Base-by-base conservation (phyloP, 2,888 invertebrate species). In the Pseudococcus jackbeardsleyi region DNA sequence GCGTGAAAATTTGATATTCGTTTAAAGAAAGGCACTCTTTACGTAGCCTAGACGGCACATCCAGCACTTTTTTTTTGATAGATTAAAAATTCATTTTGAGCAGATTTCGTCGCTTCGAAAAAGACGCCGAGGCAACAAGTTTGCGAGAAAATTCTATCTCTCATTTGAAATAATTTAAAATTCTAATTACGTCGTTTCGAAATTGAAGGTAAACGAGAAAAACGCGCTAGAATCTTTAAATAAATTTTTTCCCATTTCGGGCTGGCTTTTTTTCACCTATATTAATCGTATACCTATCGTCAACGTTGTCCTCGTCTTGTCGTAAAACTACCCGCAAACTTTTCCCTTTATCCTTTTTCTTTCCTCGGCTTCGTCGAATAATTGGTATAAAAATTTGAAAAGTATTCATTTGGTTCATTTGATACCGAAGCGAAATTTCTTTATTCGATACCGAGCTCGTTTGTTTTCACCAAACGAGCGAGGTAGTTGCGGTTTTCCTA, bases 111-210 rank as follows among this genome's bases (percentile, higher is more conserved):
- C 26, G 26, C 26, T 33, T 1, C 33, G 15, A 72, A 72, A 72
- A 26, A 59, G 59, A 0, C 19, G 59, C 7, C 59, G n/a, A 5
- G 79, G 79, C 79, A 79, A 79, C 79, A 79, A 79, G 79, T 79
- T 79, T 46, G 79, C 79, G 46, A 79, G 79, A 79, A 79, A 79
- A 79, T 79, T 79, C 59, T 33, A 6, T 7, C 59, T 59, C 79
- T 46, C 79, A 79, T 79, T 79, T 33, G 79, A 42, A 79, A 79
- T 79, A 42, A 79, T 79, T 79, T 79, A 79, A 79, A 79, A 79
- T 79, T 79, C 79, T 79, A 79, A 79, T 79, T 79, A 79, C 42
- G 79, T 79, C 17, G 39, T 79, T 33, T 42, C 79, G 79, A 79
- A 72, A 42, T 46, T 79, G 79, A 39, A 39, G 46, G 79, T 79